phyloP scores from a whole-genome alignment of 1,140 invertebrate species.

The Mizuhopecten yessoensis region DNA sequence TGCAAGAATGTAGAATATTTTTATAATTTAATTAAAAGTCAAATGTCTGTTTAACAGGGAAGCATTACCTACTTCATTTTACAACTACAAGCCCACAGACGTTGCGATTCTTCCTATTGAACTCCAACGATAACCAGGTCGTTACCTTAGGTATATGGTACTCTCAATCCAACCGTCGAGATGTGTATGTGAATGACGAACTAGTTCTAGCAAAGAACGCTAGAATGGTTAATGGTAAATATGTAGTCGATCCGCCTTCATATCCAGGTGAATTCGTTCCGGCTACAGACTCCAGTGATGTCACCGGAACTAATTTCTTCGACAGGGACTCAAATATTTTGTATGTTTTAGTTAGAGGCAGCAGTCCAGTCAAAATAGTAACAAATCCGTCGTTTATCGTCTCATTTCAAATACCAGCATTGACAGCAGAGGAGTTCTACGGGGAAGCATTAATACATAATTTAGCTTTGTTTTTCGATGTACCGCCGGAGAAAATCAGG shows the following conservation, averaged over 20 bases:
- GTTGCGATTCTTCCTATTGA: slow-evolving; percentile 72
- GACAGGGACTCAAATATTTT: slow-evolving; percentile 65
- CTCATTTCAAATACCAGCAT: slow-evolving; percentile 67
- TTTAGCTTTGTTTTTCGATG: slow-evolving; percentile 74
- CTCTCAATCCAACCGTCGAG: slow-evolving; percentile 72
- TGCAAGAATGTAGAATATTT: no score
- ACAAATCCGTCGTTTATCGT: slow-evolving; percentile 65
- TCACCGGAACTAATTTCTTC: slow-evolving; percentile 68
- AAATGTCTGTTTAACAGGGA: no score
- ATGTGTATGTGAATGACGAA: slow-evolving; percentile 72
- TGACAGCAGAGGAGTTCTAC: slow-evolving; percentile 78
- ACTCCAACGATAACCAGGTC: slow-evolving; percentile 66
- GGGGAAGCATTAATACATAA: slow-evolving; percentile 76
- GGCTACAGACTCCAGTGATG: slow-evolving; percentile 37
- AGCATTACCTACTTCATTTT: slow-evolving; percentile 72
- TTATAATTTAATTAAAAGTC: no score
- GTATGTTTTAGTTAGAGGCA: slow-evolving; percentile 67
- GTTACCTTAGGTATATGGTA: slow-evolving; percentile 73
- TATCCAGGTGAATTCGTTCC: slow-evolving; percentile 51
- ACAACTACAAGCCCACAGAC: slow-evolving; percentile 75
- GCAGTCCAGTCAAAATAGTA: slow-evolving; percentile 56
- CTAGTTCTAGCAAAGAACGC: slow-evolving; percentile 73
- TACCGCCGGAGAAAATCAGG: slow-evolving; percentile 72
- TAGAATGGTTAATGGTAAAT: slow-evolving; percentile 52
- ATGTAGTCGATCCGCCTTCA: slow-evolving; percentile 57